Evolutionary conservation across 2,113 vertebrate species (phyloP), one percentile per base, ranked within the genome.

Genomic region (Percopsis transmontana): DNA sequence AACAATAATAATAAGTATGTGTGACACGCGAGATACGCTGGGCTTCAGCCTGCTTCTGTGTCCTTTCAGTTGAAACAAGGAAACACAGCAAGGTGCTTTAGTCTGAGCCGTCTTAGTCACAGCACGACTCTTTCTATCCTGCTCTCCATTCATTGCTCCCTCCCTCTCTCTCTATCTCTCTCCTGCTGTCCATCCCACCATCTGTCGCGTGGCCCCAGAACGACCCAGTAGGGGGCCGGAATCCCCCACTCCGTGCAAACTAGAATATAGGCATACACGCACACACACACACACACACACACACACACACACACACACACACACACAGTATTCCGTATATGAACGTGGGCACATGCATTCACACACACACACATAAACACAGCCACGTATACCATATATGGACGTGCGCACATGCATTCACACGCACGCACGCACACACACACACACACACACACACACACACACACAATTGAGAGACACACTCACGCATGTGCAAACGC

Each of bases 241-340:
- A 82, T 85, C 82, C 82, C 77, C 42, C 72, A 70, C 60, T 82
- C 58, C 70, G 70, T 40, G 69, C 84, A 80, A 82, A 82, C 82
- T 84, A 82, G 70, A 71, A 74, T 61, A 33, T 33, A 33, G 7
- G 8, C 16, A 42, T 20, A 58, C 42, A 45, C 42, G 11, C 44
- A 45, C 44, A 45, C 44, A 45, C 2, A 45, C 16, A 45, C 12
- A 45, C 44, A 45, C 44, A 45, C 9, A 45, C 44, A 45, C 44
- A 45, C 12, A 45, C 16, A n/a, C 12, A 1, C 1, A 10, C 12
- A 45, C 16, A 42, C 6, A 42, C 40, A 42, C 40, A 42, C 6
- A 42, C 40, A 42, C 40, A 42, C n/a, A n/a, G n/a, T 7, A 33
- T 33, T 6, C 27, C 8, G 27, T 33, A 33, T 7, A 33, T 7